Percentiles rank a stretch among this genome's conserved stretches.
phyloP scores from a whole-genome alignment of 92 coral and sea anemone genomes.

The Scolanthus callimorphus region DNA sequence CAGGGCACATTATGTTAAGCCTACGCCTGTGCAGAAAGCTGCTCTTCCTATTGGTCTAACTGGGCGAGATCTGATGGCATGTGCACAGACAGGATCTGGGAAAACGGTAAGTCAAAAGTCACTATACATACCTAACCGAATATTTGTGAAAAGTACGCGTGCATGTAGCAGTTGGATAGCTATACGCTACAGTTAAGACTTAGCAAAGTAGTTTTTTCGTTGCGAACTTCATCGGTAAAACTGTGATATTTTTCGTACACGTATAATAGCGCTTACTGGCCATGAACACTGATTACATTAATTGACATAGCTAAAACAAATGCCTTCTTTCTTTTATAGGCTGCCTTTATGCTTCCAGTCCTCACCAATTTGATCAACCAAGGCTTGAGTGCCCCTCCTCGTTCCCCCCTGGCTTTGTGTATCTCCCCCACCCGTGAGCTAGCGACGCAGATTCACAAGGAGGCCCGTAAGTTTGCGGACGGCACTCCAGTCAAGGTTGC shows the following conservation, averaged over 20 bases:
- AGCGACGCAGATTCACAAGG: slow-evolving; percentile 79
- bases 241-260: too few species aligned
- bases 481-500: slow-evolving; percentile 72
- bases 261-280: too few species aligned
- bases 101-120: slow-evolving; percentile 84
- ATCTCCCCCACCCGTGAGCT: slow-evolving; percentile 98
- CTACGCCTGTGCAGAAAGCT: slow-evolving; percentile 95
- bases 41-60: slow-evolving; percentile 75
- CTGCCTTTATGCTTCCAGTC: slow-evolving; percentile 84
- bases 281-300: too few species aligned
- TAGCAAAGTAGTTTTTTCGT: too few species aligned
- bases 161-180: too few species aligned
- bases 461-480: slow-evolving; percentile 76
- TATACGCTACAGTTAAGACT: too few species aligned
- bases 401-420: slow-evolving; percentile 80
- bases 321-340: slow-evolving; percentile 32
- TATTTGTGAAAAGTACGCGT: too few species aligned
- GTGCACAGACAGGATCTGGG: slow-evolving; percentile 99
- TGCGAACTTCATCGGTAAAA: too few species aligned
- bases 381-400: slow-evolving; percentile 64
- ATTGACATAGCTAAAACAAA: too few species aligned
- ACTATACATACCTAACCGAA: too few species aligned
- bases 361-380: slow-evolving; percentile 75
- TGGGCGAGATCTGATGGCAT: slow-evolving; percentile 96
- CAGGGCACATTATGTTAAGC: slow-evolving; percentile 75